A percentile compares a stretch with the other conserved stretches of the same genome.
phyloP scores from a whole-genome alignment of 2,797 vertebrate species.

The Lutjanus argentimaculatus region DNA sequence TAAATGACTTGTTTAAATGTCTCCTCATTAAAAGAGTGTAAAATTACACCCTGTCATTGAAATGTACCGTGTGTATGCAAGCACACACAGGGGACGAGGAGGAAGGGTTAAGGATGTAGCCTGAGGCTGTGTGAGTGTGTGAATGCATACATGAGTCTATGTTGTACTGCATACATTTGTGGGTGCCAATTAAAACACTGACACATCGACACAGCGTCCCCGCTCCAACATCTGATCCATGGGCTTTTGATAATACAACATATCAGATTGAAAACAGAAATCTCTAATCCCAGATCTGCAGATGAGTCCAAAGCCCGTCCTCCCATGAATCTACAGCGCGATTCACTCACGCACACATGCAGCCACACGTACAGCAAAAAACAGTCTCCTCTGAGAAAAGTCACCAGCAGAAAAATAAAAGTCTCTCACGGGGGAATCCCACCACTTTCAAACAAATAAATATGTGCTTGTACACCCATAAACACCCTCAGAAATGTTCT shows the following conservation, averaged over 20 bases:
- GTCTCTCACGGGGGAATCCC: constrained; percentile 73
- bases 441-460: constrained; percentile 74
- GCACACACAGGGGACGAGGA: constrained; percentile 9
- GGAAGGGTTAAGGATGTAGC: constrained; percentile 28
- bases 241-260: constrained; percentile 52
- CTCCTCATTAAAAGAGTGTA: constrained; percentile 7
- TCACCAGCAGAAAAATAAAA: constrained; percentile 70
- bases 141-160: constrained; percentile 44
- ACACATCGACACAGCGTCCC: constrained; percentile 38
- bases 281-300: constrained; percentile 37
- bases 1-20: background rate
- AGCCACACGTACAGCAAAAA: constrained; percentile 27
- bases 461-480: constrained; percentile 58
- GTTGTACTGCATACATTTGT: constrained; percentile 52
- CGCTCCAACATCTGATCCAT: constrained; percentile 47
- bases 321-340: background rate
- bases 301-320: constrained; percentile 22
- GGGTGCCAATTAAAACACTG: constrained; percentile 62
- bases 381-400: constrained; percentile 63
- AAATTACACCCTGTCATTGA: constrained; percentile 19
- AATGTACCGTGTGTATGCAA: background rate
- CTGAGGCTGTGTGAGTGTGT: constrained; percentile 28
- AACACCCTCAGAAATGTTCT: constrained; percentile 38
- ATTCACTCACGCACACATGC: constrained; percentile 27
- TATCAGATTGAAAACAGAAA: constrained; percentile 44